phyloP scores from a whole-genome alignment of 2,113 vertebrate species.

The Pteronura brasiliensis region DNA sequence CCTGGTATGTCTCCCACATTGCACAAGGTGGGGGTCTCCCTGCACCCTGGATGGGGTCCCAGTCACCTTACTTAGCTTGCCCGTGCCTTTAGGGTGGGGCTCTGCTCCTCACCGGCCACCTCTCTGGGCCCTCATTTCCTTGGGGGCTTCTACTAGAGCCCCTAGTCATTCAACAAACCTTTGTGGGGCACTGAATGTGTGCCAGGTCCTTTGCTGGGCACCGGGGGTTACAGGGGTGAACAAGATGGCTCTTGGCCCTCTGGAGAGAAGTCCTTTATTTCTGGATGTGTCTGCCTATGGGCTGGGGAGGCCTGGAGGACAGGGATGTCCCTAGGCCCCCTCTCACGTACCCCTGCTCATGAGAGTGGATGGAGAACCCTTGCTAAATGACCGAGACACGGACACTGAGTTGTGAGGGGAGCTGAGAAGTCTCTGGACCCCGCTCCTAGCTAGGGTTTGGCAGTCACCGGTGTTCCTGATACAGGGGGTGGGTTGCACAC shows the following conservation, averaged over 20 bases:
- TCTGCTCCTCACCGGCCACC: no score
- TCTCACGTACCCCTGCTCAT: not conserved
- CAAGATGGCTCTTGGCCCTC: not conserved
- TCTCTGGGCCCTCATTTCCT: no score
- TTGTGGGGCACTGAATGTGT: not conserved
- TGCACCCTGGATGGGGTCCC: no score
- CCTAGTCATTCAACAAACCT: not conserved
- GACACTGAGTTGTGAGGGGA: not conserved
- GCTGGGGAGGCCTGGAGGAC: not conserved
- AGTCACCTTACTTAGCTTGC: fast-evolving
- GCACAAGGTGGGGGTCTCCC: not conserved
- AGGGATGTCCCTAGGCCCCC: no score
- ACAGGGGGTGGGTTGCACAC: no score
- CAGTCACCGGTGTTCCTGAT: fast-evolving
- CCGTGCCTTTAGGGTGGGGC: fast-evolving
- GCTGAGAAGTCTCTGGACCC: no score
- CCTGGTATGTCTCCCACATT: fast-evolving
- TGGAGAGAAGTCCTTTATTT: not conserved
- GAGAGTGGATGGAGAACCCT: not conserved
- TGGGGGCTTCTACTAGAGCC: not conserved
- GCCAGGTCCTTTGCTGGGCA: not conserved
- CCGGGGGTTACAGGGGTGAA: fast-evolving
- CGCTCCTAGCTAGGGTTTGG: not conserved
- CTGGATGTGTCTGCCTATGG: fast-evolving
- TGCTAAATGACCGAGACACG: not conserved